Evolutionary conservation across 2,888 invertebrate genomes (phyloP), one percentile per base, ranked within the genome.

Genomic region (Orthosia incerta): DNA sequence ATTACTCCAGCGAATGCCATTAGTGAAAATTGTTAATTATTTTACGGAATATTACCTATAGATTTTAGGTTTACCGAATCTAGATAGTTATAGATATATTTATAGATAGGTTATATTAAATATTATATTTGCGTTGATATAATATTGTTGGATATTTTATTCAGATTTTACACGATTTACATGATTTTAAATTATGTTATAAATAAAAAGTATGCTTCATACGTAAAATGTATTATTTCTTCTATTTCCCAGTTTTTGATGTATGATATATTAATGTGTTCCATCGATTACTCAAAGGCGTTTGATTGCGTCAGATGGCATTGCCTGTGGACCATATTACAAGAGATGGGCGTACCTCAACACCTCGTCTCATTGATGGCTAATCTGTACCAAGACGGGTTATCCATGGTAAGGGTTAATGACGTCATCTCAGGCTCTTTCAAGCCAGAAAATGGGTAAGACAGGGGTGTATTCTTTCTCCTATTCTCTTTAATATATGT

Each of bases 161-260:
- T 94, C 93, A 93, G 93, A 93, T 93, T 95, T 95, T 95, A 95
- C 94, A 95, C 94, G 91, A 94, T 95, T 94, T 96, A 95, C 94
- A 94, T 86, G 79, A 86, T 93, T 94, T 94, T 94, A 92, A 94
- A 91, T 92, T 94, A 95, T 93, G 95, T 95, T 95, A 94, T 89
- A 89, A 95, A 95, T 94, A 94, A 95, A 77, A 95, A 93, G 90
- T 91, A 90, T 93, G 94, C 95, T 95, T 95, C 89, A 80, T 88
- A 89, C 71, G 79, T 72, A 72, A 68, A 76, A 76, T 76, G 55
- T 76, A 69, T 72, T 73, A 68, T 72, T 78, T 62, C 13, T 73
- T 56, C 20, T 48, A 15, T 39, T 53, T 39, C 62, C 39, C 39
- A 39, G 39, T 39, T 3, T 31, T 39, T 39, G 39, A 0, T 39